Base-by-base conservation (phyloP, 2,888 invertebrate species). In the Drosophila mulleri region DNA sequence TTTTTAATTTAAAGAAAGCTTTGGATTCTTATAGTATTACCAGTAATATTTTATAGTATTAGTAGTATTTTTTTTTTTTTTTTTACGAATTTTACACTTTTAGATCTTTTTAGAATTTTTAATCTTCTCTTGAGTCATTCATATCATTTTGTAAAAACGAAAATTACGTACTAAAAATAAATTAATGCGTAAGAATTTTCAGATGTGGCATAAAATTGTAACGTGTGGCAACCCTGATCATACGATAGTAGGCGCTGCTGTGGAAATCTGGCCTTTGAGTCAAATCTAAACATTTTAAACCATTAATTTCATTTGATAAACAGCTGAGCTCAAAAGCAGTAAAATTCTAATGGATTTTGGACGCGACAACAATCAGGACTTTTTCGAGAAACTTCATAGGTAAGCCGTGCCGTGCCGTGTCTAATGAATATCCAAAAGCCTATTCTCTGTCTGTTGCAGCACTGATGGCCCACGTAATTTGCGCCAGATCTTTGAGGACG, bases 401-500 rank as follows among this genome's bases (percentile, higher is more conserved):
- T 68, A 14, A 67, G 67, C 2, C 29, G 29, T 67, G n/a, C 8
- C 29, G 29, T 67, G 14, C 2, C 14, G 7, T 8, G n/a, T 0
- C 16, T 14, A 6, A 1, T 29, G 11, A 16, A 5, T 11, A 26
- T 8, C 6, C 20, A 23, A 12, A 5, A 14, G 11, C n/a, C 3
- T 53, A n/a, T 44, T 18, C 12, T 20, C n/a, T 16, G 3, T 4
- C 7, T 8, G 7, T 54, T 42, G 2, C 16, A 75, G 75, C 66
- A 6, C 29, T 16, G 58, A 58, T 16, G 61, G 50, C 4, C 48
- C 64, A n/a, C 69, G 72, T 9, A 78, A 72, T 50, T 37, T 80
- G 12, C 59, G 70, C 2, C 68, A 75, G 20, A 81, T 80, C 8
- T 80, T 80, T 16, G 80, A 80, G 26, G 80, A 80, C 8, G 80